phyloP scores from a whole-genome alignment of 2,113 vertebrate genomes.

The Mus pahari region DNA sequence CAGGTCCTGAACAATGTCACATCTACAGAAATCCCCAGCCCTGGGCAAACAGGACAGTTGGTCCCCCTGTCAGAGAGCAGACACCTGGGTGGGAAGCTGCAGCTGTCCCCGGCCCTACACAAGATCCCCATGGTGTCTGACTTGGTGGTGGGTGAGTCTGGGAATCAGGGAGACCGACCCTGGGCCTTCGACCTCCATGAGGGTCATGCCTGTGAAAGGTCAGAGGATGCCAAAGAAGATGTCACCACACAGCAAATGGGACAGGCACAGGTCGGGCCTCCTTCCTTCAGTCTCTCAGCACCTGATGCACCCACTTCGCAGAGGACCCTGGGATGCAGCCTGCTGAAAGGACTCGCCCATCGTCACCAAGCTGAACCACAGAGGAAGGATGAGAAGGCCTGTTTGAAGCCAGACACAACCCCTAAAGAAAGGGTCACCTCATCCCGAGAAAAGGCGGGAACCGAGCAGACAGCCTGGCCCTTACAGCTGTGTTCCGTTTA shows the following conservation, averaged over 20 bases:
- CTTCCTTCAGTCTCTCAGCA: not conserved
- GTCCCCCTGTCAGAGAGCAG: not conserved
- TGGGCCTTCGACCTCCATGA: not conserved
- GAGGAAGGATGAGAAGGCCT: not conserved
- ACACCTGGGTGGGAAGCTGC: not conserved
- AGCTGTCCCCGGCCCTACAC: not conserved
- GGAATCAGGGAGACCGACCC: not conserved
- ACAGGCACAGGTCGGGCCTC: not conserved
- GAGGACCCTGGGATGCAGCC: not conserved
- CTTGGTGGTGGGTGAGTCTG: not conserved
- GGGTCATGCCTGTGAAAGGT: not conserved
- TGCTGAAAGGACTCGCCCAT: not conserved
- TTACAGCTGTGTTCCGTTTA: slow-evolving; percentile 75
- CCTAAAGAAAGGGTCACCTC: not conserved
- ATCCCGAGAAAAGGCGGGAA: not conserved
- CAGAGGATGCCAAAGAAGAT: not conserved
- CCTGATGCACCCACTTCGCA: not conserved
- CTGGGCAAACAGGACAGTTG: not conserved
- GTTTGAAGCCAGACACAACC: not conserved
- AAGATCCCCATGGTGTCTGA: no score
- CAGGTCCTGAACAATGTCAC: not conserved
- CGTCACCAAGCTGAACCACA: not conserved
- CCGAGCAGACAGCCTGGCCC: not conserved
- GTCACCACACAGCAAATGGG: not conserved
- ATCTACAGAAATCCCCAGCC: not conserved